Evolutionary conservation across 2,797 vertebrate genomes (phyloP).

Genomic region (Apodemus agrarius): DNA sequence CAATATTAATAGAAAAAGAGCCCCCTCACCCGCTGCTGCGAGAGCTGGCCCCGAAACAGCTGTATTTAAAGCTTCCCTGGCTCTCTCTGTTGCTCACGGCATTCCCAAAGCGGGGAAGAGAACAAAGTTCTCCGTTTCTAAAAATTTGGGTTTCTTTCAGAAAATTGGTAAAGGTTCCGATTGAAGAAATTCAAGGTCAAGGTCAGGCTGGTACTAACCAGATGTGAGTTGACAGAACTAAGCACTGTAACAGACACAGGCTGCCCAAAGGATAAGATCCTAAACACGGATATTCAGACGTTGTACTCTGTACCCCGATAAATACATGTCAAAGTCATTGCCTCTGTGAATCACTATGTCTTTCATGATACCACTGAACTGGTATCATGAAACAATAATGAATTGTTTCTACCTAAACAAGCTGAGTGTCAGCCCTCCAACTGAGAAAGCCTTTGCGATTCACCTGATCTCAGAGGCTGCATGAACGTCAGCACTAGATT

Average conservation of each 20-base stretch:
- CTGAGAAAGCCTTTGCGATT: neutral
- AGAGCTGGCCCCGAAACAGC: neutral
- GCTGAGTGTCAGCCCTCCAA: neutral
- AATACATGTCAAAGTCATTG: neutral
- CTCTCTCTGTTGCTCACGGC: neutral
- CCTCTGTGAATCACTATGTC: neutral
- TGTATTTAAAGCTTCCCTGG: neutral
- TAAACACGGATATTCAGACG: conserved; percentile 15
- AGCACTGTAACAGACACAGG: conserved; percentile 14
- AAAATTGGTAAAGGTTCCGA: conserved; percentile 14
- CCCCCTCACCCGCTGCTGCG: neutral
- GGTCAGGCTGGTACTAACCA: neutral
- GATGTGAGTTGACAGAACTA: neutral
- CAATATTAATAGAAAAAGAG: neutral
- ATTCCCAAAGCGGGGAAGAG: neutral
- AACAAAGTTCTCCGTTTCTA: conserved; percentile 24
- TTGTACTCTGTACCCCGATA: neutral
- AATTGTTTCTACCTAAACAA: neutral
- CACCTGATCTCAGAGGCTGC: neutral
- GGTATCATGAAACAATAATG: no score
- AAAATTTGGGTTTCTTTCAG: conserved; percentile 27
- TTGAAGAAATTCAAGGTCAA: conserved; percentile 38
- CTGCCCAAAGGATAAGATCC: conserved; percentile 3
- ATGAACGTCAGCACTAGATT: rapidly evolving
- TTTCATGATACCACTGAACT: neutral